Conservation (phyloP, 2,113 vertebrate genomes). For the Colius striatus region DNA sequence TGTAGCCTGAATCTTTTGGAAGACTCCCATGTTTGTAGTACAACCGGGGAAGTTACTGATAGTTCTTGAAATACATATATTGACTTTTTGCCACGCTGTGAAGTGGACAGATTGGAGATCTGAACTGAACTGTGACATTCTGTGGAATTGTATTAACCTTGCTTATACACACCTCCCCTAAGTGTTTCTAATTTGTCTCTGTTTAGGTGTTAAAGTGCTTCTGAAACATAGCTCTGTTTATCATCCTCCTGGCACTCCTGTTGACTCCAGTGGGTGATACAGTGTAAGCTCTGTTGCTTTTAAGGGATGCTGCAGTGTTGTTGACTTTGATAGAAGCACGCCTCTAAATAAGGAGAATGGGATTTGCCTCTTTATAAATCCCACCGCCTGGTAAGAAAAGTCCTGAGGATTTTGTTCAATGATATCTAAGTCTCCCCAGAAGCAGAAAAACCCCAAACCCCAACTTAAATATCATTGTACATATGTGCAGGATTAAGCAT, state of each 20-base stretch:
- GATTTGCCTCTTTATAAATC: constrained; percentile 20
- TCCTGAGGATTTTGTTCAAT: constrained; percentile 5
- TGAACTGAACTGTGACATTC: neutral
- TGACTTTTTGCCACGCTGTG: constrained; percentile 28
- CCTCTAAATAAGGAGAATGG: neutral
- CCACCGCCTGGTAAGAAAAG: neutral
- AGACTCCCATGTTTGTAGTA: neutral
- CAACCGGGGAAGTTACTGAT: constrained; percentile 12
- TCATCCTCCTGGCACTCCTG: neutral
- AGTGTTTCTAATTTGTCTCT: constrained; percentile 48
- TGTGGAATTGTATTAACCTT: neutral
- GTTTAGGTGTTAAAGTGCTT: constrained; percentile 15
- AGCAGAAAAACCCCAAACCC: neutral
- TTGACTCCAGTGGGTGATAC: constrained; percentile 26
- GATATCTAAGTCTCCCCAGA: neutral
- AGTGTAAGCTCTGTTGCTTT: constrained; percentile 12
- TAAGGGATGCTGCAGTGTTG: neutral
- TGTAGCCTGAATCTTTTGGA: neutral
- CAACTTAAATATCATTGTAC: neutral
- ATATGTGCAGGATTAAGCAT: neutral
- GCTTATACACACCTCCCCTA: neutral
- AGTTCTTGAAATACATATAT: constrained; percentile 30
- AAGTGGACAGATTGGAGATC: constrained; percentile 24
- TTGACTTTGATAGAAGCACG: constrained; percentile 14
- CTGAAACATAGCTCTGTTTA: constrained; percentile 1